A percentile compares a stretch with the other conserved stretches of the same genome.
phyloP scores from a whole-genome alignment of 2,797 vertebrate species.

The Molossus alvarezi region DNA sequence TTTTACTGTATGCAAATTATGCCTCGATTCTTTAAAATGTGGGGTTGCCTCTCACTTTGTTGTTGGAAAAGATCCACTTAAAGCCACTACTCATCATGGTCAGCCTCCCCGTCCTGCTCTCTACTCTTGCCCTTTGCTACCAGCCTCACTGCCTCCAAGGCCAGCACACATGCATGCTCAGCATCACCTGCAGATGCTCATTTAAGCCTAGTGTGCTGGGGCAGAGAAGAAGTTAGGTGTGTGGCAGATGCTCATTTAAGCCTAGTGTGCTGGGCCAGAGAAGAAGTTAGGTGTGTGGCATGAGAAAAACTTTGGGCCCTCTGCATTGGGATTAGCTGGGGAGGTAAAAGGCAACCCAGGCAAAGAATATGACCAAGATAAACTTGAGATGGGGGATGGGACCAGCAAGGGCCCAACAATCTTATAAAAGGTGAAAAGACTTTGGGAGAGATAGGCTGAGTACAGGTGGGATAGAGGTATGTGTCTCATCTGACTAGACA shows the following conservation, averaged over 20 bases:
- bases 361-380: neutral
- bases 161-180: too few relatives aligned
- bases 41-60: neutral
- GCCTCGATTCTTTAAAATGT: neutral
- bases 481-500: neutral
- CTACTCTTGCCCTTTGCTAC: neutral
- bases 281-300: too few relatives aligned
- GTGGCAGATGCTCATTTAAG: neutral
- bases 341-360: neutral
- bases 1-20: neutral
- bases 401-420: neutral
- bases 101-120: neutral
- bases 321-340: neutral
- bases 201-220: neutral
- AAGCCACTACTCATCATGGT: neutral
- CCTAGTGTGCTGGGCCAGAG: neutral
- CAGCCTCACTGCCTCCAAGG: neutral
- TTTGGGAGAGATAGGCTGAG: neutral
- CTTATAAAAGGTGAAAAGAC: neutral
- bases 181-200: neutral
- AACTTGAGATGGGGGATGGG: too few relatives aligned
- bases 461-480: neutral
- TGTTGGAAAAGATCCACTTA: neutral
- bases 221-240: accelerated
- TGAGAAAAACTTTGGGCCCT: neutral